Conservation (phyloP, 2,888 invertebrate species). For the Amiota minor region DNA sequence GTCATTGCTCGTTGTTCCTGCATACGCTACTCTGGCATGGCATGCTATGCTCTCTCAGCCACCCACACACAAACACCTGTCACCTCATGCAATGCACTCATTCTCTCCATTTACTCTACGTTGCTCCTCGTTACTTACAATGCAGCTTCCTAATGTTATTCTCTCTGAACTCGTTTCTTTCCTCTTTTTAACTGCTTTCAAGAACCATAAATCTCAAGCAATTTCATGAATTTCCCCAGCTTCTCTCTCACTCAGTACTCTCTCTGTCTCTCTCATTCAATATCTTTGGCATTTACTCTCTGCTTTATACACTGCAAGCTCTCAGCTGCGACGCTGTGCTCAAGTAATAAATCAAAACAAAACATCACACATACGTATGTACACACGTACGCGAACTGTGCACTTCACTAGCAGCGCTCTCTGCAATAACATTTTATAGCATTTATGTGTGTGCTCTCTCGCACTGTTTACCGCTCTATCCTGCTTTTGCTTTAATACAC, state of each 20-base stretch:
- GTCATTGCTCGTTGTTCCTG: background rate
- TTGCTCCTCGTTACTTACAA: too few relatives aligned
- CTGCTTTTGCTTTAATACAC: slow-evolving; percentile 33
- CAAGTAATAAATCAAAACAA: slow-evolving; percentile 27
- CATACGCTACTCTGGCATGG: background rate
- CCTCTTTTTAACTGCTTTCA: too few relatives aligned
- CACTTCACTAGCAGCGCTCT: slow-evolving; percentile 2
- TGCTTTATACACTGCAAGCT: background rate
- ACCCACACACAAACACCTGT: slow-evolving; percentile 64
- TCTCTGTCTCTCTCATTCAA: slow-evolving; percentile 31
- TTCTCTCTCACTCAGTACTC: slow-evolving; percentile 31
- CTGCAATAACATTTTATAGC: background rate
- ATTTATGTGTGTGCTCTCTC: background rate
- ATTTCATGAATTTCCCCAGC: slow-evolving; percentile 43
- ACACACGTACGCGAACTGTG: background rate
- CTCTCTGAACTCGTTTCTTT: too few relatives aligned
- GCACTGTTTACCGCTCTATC: slow-evolving; percentile 17
- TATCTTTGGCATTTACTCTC: slow-evolving; percentile 8
- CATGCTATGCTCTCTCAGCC: slow-evolving; percentile 55
- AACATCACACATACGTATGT: slow-evolving; percentile 4
- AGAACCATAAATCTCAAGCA: too few relatives aligned
- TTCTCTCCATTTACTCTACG: background rate
- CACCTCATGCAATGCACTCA: slow-evolving; percentile 39
- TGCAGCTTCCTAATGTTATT: too few relatives aligned
- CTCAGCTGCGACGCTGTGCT: slow-evolving; percentile 1